Evolutionary conservation across 2,888 invertebrate species (phyloP).

Genomic region (Melanchra persicariae): DNA sequence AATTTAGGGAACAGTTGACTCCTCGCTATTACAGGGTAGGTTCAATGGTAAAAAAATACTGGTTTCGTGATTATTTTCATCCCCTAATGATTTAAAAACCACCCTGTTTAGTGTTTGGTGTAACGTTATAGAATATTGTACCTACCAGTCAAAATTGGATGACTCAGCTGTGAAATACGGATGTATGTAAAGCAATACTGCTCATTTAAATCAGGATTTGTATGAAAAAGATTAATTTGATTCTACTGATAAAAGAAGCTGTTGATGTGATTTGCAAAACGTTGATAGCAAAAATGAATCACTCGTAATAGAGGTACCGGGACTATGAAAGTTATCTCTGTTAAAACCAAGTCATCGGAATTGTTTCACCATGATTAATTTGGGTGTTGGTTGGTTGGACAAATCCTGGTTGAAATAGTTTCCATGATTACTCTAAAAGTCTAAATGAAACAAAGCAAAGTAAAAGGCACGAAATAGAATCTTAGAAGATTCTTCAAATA

Average conservation of each 20-base stretch:
- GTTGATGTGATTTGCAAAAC: constrained; percentile 1
- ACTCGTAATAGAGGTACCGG: not conserved
- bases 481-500: no score
- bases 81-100: not conserved
- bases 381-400: no score
- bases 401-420: not conserved
- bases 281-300: constrained; percentile 21
- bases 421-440: not conserved
- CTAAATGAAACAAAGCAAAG: not conserved
- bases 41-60: no score
- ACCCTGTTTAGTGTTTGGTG: no score
- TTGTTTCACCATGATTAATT: not conserved
- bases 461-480: no score
- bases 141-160: not conserved
- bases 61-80: no score
- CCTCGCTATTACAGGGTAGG: no score
- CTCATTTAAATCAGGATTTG: not conserved
- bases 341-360: not conserved
- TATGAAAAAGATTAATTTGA: constrained; percentile 7
- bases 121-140: not conserved
- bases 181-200: not conserved
- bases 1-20: no score
- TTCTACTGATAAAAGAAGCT: constrained; percentile 4
- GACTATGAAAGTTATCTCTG: not conserved
- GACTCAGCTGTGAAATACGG: not conserved